Evolutionary conservation across 2,797 vertebrate species (phyloP).

Genomic region (Semaprochilodus insignis): DNA sequence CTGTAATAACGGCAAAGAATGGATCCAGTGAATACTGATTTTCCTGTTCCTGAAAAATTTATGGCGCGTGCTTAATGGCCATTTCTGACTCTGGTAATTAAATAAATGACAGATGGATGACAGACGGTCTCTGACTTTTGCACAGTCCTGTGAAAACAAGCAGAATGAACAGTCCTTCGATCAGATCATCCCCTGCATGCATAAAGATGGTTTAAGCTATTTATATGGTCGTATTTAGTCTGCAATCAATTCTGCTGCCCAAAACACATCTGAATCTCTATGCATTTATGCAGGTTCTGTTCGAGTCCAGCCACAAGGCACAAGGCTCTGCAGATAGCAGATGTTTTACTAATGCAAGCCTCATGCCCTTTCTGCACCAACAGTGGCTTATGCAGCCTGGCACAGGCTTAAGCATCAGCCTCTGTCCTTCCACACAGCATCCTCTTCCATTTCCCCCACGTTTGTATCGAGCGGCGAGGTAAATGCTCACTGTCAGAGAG

Average conservation of each 20-base stretch:
- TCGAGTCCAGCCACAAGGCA: conserved; percentile 35
- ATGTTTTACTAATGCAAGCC: conserved; percentile 37
- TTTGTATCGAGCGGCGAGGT: neutral
- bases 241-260: conserved; percentile 16
- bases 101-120: too few relatives aligned
- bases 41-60: too few relatives aligned
- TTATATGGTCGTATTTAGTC: conserved; percentile 22
- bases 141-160: conserved; percentile 12
- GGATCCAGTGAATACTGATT: too few relatives aligned
- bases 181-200: conserved; percentile 17
- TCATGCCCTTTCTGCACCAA: neutral
- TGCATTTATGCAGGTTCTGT: conserved; percentile 23
- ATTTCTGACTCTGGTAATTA: too few relatives aligned
- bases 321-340: conserved; percentile 21
- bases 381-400: conserved; percentile 21
- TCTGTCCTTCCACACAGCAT: conserved; percentile 17
- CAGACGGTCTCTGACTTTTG: too few relatives aligned
- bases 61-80: too few relatives aligned
- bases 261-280: conserved; percentile 10
- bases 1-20: too few relatives aligned
- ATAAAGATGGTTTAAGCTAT: conserved; percentile 31
- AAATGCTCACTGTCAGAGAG: conserved; percentile 44
- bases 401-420: conserved; percentile 9
- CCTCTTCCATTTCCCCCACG: neutral
- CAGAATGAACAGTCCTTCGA: conserved; percentile 28